phyloP scores from a whole-genome alignment of 2,888 invertebrate species.

The Anaspis maculata region DNA sequence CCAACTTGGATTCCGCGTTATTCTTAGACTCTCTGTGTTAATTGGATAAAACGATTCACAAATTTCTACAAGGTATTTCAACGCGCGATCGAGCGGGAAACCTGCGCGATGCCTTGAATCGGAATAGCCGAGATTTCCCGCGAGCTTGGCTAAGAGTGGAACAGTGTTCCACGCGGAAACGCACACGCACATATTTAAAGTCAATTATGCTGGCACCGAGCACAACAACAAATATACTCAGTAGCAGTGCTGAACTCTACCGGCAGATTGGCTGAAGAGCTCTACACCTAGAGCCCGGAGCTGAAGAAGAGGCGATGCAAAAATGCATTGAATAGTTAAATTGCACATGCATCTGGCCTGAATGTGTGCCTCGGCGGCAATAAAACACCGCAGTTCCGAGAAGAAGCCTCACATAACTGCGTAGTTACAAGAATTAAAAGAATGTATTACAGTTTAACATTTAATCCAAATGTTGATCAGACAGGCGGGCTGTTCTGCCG shows the following conservation, averaged over 20 bases:
- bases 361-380: slow-evolving; percentile 10
- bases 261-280: no score
- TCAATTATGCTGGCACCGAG: slow-evolving; percentile 9
- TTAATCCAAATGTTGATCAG: slow-evolving; percentile 37
- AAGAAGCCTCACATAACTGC: slow-evolving; percentile 27
- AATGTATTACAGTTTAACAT: slow-evolving; percentile 37
- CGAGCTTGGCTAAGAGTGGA: slow-evolving; percentile 7
- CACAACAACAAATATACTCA: slow-evolving; percentile 7
- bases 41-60: no score
- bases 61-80: no score
- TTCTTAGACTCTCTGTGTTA: no score
- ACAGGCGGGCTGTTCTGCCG: slow-evolving; percentile 24
- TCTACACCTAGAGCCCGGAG: no score
- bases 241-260: slow-evolving; percentile 8
- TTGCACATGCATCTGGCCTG: slow-evolving; percentile 9
- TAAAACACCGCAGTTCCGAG: slow-evolving; percentile 21
- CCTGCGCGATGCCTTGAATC: no score
- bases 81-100: no score
- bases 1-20: no score
- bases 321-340: slow-evolving; percentile 10
- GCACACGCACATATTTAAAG: slow-evolving; percentile 9
- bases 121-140: no score
- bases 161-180: slow-evolving; percentile 6
- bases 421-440: slow-evolving; percentile 33
- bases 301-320: slow-evolving; percentile 3